A percentile compares a stretch with the other conserved stretches of the same genome.
These are phyloP conservation scores for Rousettus leschenaultii DNA, from an alignment of 2,113 vertebrate genomes.

Conservation along the genomic window DNA sequence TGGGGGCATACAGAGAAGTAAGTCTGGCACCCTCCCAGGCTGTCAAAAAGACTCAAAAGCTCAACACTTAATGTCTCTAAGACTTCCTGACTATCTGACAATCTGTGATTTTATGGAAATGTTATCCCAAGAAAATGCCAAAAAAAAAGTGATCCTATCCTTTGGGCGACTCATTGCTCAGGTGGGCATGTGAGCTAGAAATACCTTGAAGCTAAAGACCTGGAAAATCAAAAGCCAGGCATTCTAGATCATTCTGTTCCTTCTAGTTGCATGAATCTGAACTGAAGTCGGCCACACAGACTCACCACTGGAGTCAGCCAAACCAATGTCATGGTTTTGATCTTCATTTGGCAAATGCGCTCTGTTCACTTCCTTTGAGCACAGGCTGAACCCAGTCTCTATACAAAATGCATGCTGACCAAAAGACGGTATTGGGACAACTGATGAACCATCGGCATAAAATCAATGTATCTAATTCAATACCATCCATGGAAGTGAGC, in stretches of 20 bases:
- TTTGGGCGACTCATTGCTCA: not conserved
- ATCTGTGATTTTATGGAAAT: not conserved
- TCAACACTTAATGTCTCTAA: not conserved
- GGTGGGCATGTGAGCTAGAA: not conserved
- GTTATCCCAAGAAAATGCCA: not conserved
- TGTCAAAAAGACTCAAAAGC: not conserved
- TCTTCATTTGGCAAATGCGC: not conserved
- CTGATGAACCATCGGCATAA: not conserved
- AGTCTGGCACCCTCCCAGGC: not conserved
- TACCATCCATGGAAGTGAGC: not conserved
- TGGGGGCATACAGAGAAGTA: not conserved
- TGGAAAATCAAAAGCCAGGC: not conserved
- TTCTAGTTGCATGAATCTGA: not conserved
- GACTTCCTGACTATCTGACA: not conserved
- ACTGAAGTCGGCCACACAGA: not conserved
- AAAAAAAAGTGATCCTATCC: not conserved
- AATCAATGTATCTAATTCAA: not conserved
- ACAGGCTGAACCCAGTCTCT: not conserved
- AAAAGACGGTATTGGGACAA: not conserved
- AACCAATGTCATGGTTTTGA: not conserved
- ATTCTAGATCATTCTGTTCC: not conserved
- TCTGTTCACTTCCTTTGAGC: not conserved
- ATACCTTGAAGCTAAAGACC: not conserved
- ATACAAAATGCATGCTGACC: not conserved
- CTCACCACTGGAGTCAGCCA: not conserved